Evolutionary conservation across 64 coral and sea anemone species (phyloP).

Genomic region (Trachythela sp.): DNA sequence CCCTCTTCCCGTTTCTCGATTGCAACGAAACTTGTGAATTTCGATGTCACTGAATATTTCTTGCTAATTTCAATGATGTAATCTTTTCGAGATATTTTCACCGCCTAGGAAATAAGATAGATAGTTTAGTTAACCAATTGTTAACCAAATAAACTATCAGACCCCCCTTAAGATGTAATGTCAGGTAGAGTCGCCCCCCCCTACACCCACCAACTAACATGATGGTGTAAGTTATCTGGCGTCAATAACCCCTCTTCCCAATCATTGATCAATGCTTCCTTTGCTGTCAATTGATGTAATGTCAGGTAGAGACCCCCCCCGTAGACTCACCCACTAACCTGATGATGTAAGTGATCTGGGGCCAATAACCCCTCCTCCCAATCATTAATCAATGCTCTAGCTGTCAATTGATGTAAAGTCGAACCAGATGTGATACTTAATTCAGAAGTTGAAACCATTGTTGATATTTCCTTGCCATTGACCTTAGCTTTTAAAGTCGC

Average conservation of each 20-base stretch:
- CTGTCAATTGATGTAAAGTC: slow-evolving; percentile 86
- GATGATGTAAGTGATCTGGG: slow-evolving; percentile 58
- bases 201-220: no score
- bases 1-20: slow-evolving; percentile 89
- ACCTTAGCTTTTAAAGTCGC: slow-evolving; percentile 67
- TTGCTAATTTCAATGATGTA: slow-evolving; percentile 83
- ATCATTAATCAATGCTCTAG: slow-evolving; percentile 85
- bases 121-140: no score
- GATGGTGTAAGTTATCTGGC: slow-evolving; percentile 56
- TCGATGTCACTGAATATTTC: slow-evolving; percentile 76
- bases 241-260: slow-evolving; percentile 90
- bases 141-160: no score
- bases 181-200: no score
- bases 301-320: slow-evolving; percentile 32
- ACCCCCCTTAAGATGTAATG: no score
- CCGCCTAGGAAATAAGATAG: slow-evolving; percentile 35
- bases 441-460: slow-evolving; percentile 87
- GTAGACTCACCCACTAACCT: no score
- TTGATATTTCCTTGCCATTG: slow-evolving; percentile 71
- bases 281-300: slow-evolving; percentile 82
- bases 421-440: slow-evolving; percentile 77
- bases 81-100: slow-evolving; percentile 71
- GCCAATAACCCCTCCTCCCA: slow-evolving; percentile 91
- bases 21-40: slow-evolving; percentile 96
- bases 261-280: slow-evolving; percentile 83